These are phyloP conservation scores for Regulus satrapa DNA, from an alignment of 2,113 vertebrate genomes.

Conservation along the genomic window DNA sequence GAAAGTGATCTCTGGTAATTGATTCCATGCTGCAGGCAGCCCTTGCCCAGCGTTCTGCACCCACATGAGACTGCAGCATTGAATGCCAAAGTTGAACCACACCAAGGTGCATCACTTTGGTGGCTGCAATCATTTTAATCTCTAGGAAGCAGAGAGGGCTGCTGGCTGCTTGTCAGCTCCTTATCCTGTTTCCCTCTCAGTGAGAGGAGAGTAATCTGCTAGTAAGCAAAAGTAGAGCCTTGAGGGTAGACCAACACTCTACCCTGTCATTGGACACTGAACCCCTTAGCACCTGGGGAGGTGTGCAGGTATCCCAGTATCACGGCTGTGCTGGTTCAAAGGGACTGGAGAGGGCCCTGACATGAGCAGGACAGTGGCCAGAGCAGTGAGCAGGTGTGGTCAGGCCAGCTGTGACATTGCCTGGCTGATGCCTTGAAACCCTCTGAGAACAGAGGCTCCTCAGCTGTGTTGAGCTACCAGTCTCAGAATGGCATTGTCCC, in stretches of 20 bases:
- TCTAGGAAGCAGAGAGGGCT: background rate
- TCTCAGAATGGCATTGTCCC: background rate
- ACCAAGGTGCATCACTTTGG: background rate
- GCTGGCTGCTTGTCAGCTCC: background rate
- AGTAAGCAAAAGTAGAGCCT: background rate
- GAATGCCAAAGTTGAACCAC: background rate
- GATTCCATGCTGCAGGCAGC: background rate
- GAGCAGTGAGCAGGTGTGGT: background rate
- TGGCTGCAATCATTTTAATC: background rate
- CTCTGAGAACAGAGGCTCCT: background rate
- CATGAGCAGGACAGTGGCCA: background rate
- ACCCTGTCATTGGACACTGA: background rate
- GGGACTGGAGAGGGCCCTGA: background rate
- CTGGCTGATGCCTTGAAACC: background rate
- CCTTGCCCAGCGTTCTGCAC: constrained; percentile 7
- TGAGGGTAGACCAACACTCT: background rate
- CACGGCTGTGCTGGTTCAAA: rapidly evolving
- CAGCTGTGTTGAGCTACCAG: background rate
- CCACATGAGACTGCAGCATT: constrained; percentile 8
- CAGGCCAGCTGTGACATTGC: background rate
- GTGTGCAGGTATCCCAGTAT: background rate
- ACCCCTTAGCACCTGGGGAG: background rate
- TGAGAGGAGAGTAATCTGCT: background rate
- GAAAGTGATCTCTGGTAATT: background rate
- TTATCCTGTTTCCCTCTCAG: background rate